phyloP scores from a whole-genome alignment of 2,888 invertebrate species.

The Acanthosepion esculentum region DNA sequence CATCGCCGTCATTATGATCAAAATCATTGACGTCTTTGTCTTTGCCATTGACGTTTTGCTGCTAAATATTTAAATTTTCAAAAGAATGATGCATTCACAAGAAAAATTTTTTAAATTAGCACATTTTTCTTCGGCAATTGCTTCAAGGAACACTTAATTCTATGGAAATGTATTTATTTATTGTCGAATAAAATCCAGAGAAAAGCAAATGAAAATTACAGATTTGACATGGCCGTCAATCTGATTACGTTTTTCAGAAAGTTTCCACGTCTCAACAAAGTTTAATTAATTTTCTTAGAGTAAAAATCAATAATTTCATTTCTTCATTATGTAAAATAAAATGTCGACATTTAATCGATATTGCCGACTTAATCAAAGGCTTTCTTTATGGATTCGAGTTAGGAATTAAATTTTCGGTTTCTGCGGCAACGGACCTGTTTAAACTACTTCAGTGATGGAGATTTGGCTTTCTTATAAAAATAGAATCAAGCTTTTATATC shows the following conservation, averaged over 20 bases:
- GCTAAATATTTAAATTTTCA: background rate
- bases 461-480: background rate
- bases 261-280: background rate
- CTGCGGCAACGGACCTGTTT: background rate
- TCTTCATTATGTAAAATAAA: slow-evolving; percentile 12
- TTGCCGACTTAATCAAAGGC: background rate
- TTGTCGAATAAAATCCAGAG: background rate
- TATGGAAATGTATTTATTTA: background rate
- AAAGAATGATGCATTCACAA: background rate
- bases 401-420: background rate
- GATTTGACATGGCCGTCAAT: background rate
- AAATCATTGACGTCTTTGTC: background rate
- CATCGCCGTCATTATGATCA: background rate
- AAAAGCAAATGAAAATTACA: background rate
- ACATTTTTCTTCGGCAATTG: background rate
- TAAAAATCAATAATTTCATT: background rate
- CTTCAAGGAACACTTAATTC: background rate
- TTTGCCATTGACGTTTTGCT: background rate
- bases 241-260: background rate
- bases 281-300: slow-evolving; percentile 33
- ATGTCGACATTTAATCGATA: background rate
- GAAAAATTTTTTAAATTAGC: too few relatives aligned
- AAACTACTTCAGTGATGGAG: background rate
- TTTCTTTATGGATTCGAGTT: background rate
- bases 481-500: background rate